A percentile compares a stretch with the other conserved stretches of the same genome.
phyloP scores from a whole-genome alignment of 2,888 invertebrate species.

The Pegoplata infirma region DNA sequence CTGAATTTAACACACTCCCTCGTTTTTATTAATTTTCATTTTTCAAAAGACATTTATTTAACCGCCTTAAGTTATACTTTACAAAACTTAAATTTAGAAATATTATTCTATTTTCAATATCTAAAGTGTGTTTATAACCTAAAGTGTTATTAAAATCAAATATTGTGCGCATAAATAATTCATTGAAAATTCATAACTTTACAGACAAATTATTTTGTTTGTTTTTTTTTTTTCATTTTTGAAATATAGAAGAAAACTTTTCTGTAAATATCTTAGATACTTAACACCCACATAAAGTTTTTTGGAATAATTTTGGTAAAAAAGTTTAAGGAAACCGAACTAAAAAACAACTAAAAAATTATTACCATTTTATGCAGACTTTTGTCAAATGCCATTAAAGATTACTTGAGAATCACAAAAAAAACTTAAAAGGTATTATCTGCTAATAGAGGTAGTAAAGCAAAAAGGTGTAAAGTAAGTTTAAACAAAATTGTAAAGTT shows the following conservation, averaged over 20 bases:
- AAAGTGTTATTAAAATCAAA: conserved; percentile 2
- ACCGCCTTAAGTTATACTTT: too few species aligned
- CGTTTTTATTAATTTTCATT: too few species aligned
- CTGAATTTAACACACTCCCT: too few species aligned
- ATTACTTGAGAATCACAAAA: not conserved
- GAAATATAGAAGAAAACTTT: not conserved
- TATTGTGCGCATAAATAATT: conserved; percentile 11
- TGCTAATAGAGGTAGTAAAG: not conserved
- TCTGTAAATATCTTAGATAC: not conserved
- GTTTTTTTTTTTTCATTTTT: not conserved
- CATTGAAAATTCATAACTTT: conserved; percentile 29
- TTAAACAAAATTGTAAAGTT: not conserved
- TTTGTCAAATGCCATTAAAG: conserved; percentile 6
- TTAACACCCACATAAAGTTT: conserved; percentile 1
- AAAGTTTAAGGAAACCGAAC: conserved; percentile 4
- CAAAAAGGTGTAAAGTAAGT: not conserved
- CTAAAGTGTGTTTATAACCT: not conserved
- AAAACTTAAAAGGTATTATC: not conserved
- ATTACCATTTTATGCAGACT: not conserved
- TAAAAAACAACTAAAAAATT: not conserved
- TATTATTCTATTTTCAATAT: not conserved
- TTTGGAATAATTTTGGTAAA: not conserved
- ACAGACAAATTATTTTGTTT: conserved; percentile 23
- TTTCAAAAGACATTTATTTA: too few species aligned
- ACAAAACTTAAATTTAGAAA: too few species aligned